Percentiles rank a stretch among this genome's conserved stretches.
Evolutionary conservation across 2,888 invertebrate species (phyloP).

Genomic region (Micropterix aruncella): DNA sequence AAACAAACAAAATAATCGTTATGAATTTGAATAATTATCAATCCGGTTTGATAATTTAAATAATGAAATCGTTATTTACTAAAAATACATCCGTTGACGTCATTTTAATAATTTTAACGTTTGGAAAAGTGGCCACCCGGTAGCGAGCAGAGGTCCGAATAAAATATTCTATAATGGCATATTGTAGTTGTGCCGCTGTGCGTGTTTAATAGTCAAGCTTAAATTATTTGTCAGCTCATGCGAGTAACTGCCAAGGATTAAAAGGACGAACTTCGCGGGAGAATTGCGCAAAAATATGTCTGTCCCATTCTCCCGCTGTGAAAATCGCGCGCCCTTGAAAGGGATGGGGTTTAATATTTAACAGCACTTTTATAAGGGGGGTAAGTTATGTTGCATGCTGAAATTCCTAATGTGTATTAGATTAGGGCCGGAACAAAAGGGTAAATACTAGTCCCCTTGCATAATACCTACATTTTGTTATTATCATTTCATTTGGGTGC

Average conservation of each 20-base stretch:
- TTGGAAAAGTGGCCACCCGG: no score
- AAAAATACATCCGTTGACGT: no score
- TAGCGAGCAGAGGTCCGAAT: slow-evolving; percentile 7
- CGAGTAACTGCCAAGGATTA: slow-evolving; percentile 10
- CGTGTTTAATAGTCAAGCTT: slow-evolving; percentile 12
- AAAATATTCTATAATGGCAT: slow-evolving; percentile 12
- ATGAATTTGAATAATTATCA: no score
- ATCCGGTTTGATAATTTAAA: no score
- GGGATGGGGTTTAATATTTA: slow-evolving; percentile 6
- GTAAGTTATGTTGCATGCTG: slow-evolving; percentile 9
- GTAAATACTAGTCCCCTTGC: slow-evolving; percentile 8
- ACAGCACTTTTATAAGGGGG: slow-evolving; percentile 7
- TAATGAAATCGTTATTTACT: no score
- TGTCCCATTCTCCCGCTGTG: slow-evolving; percentile 3
- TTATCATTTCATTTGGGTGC: no score
- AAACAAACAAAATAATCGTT: no score
- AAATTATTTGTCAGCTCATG: slow-evolving; percentile 11
- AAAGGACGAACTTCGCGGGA: neutral
- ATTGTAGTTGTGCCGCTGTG: slow-evolving; percentile 11
- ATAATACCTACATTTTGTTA: no score
- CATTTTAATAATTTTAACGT: no score
- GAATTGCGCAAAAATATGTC: slow-evolving; percentile 1
- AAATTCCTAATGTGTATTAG: slow-evolving; percentile 11
- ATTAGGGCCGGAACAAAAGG: slow-evolving; percentile 10
- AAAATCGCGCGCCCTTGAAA: slow-evolving; percentile 1